phyloP scores from a whole-genome alignment of 2,113 vertebrate species.

The Canis aureus region DNA sequence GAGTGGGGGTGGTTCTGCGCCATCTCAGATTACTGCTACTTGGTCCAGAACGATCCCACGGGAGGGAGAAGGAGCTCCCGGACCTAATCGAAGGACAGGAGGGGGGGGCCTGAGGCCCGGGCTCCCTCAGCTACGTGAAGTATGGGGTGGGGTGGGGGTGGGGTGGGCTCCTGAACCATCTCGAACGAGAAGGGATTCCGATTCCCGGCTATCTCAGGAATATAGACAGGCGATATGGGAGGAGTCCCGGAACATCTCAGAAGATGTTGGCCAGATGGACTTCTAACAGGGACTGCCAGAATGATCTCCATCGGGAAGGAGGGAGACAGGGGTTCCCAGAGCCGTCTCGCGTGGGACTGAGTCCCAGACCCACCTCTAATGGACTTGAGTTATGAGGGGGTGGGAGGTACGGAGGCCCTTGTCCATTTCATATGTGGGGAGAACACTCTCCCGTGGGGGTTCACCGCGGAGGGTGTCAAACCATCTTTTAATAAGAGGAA shows the following conservation, averaged over 20 bases:
- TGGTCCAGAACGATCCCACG: slow-evolving; percentile 6
- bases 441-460: background rate
- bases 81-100: background rate
- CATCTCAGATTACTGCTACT: background rate
- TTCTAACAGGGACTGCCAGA: background rate
- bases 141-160: too few relatives aligned
- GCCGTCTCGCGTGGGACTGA: background rate
- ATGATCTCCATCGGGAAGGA: background rate
- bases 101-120: background rate
- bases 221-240: background rate
- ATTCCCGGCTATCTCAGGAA: background rate
- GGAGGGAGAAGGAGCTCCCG: background rate
- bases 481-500: background rate
- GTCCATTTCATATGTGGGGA: background rate
- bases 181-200: background rate
- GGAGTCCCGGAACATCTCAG: background rate
- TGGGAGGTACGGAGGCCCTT: background rate
- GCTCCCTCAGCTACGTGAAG: background rate
- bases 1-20: background rate
- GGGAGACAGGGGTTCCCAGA: background rate
- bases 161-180: background rate
- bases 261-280: background rate
- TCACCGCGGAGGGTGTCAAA: background rate
- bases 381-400: background rate
- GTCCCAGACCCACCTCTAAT: background rate